phyloP scores from a whole-genome alignment of 2,113 vertebrate genomes.

The Tachycineta bicolor region DNA sequence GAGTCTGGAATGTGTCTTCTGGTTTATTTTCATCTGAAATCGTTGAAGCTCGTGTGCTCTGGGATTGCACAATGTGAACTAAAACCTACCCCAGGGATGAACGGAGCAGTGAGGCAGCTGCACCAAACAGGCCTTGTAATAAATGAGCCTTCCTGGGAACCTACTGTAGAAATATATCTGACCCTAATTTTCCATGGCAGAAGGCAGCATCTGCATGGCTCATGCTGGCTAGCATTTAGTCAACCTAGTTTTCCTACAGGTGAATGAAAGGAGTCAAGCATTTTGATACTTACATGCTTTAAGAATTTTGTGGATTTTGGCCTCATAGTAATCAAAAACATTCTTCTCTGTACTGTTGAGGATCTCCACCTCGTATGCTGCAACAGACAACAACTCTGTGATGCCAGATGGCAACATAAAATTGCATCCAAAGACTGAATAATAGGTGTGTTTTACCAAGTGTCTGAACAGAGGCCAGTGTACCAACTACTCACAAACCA shows the following conservation, averaged over 20 bases:
- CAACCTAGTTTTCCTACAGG: background rate
- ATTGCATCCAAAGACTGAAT: background rate
- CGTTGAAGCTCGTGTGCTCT: background rate
- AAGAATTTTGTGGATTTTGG: constrained; percentile 54
- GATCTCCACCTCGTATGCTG: constrained; percentile 63
- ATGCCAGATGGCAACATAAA: background rate
- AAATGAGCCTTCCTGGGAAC: background rate
- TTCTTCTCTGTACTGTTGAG: constrained; percentile 56
- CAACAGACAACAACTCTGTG: background rate
- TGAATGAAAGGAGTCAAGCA: background rate
- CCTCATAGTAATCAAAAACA: constrained; percentile 65
- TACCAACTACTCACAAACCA: background rate
- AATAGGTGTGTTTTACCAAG: background rate
- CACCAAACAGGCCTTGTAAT: background rate
- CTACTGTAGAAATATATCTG: background rate
- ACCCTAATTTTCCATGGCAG: background rate
- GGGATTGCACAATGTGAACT: background rate
- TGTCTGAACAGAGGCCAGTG: background rate
- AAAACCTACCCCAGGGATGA: background rate
- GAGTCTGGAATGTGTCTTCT: background rate
- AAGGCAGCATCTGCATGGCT: background rate
- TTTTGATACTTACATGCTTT: constrained; percentile 62
- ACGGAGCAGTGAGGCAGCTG: background rate
- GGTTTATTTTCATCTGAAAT: background rate
- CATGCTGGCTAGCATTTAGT: background rate